Evolutionary conservation across 2,113 vertebrate species (phyloP).

Genomic region (Caretta caretta): DNA sequence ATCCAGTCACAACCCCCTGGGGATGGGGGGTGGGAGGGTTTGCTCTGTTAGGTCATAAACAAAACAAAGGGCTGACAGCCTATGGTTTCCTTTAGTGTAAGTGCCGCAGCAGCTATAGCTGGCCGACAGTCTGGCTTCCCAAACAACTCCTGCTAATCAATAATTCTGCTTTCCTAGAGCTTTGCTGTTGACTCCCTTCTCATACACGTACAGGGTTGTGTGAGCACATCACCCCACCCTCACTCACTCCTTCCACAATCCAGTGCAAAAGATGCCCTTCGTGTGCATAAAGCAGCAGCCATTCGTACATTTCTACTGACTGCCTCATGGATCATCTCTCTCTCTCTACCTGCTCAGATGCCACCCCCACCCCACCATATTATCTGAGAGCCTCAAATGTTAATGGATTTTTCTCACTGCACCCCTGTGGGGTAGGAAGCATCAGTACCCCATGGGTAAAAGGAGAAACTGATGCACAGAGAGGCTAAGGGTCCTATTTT

Average conservation of each 20-base stretch:
- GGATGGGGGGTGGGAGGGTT: neutral
- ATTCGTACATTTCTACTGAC: neutral
- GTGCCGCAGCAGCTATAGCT: neutral
- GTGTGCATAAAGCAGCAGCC: neutral
- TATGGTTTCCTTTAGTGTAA: neutral
- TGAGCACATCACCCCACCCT: neutral
- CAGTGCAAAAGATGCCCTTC: neutral
- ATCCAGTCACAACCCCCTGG: too few species aligned
- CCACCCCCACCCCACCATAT: rapidly evolving
- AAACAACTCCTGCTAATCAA: neutral
- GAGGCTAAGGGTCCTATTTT: neutral
- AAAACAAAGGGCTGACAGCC: neutral
- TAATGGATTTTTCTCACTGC: neutral
- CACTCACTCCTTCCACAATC: neutral
- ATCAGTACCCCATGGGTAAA: neutral
- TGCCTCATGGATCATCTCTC: neutral
- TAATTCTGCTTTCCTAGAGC: neutral
- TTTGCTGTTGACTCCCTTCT: neutral
- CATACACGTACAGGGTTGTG: neutral
- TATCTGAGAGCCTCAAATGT: neutral
- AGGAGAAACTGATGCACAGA: neutral
- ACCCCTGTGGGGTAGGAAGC: neutral
- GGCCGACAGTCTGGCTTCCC: neutral
- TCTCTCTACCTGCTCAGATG: neutral
- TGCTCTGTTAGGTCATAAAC: neutral